Conservation (phyloP, 2,888 invertebrate genomes). For the Drosophila leonis region DNA sequence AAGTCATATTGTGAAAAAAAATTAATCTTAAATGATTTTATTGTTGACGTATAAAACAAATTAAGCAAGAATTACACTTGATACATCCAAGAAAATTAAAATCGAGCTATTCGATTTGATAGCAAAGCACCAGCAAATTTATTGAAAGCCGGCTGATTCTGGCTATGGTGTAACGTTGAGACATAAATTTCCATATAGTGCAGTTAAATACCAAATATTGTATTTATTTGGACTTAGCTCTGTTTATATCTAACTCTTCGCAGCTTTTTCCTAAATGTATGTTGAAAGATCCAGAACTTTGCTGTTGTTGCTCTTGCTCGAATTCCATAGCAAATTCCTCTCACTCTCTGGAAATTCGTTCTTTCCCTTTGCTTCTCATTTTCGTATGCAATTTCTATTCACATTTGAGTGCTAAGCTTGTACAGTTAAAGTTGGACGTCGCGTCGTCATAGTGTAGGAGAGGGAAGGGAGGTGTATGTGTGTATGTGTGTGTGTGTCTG, state of each 20-base stretch:
- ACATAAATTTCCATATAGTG: too few species aligned
- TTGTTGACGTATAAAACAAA: neutral
- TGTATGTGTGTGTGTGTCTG: neutral
- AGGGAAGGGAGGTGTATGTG: neutral
- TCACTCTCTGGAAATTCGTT: neutral
- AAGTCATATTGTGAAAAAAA: too few species aligned
- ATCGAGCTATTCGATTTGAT: neutral
- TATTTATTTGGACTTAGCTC: neutral
- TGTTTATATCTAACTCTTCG: neutral
- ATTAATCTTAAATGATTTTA: neutral
- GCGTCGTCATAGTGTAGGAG: neutral
- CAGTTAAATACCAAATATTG: neutral
- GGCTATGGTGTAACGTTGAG: neutral
- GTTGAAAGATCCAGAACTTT: slow-evolving; percentile 13
- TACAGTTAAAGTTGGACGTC: slow-evolving; percentile 14
- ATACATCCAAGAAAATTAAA: neutral
- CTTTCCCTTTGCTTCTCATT: neutral
- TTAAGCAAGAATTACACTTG: neutral
- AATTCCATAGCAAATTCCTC: slow-evolving; percentile 31
- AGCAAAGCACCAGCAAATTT: neutral
- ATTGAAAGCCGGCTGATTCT: neutral
- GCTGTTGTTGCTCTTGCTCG: slow-evolving; percentile 8
- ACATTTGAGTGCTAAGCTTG: slow-evolving; percentile 42
- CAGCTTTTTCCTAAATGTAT: neutral
- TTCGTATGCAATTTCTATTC: slow-evolving; percentile 52